Conservation (phyloP, 92 coral and sea anemone species). For the Zoanthus sociatus region DNA sequence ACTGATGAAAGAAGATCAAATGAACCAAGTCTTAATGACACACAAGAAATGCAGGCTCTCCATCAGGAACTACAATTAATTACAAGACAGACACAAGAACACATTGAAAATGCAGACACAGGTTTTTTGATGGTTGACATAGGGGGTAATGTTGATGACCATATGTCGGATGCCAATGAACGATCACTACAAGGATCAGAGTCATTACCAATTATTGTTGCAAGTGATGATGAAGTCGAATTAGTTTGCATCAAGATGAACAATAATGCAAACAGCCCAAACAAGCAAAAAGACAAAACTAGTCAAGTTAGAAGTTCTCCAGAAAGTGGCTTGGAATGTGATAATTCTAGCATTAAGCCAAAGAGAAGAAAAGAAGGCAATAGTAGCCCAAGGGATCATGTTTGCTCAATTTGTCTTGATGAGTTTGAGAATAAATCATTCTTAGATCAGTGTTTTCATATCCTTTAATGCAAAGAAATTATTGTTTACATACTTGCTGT, state of each 20-base stretch:
- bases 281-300: slow-evolving; percentile 15
- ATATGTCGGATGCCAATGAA: neutral
- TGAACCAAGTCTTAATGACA: neutral
- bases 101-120: slow-evolving; percentile 17
- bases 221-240: slow-evolving; percentile 73
- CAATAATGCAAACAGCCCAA: neutral
- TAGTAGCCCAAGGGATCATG: slow-evolving; percentile 72
- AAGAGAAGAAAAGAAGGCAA: slow-evolving; percentile 18
- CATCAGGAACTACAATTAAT: slow-evolving; percentile 15
- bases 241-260: slow-evolving; percentile 31
- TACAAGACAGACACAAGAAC: slow-evolving; percentile 30
- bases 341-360: neutral
- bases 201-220: slow-evolving; percentile 18
- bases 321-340: neutral
- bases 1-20: neutral
- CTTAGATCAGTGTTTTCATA: slow-evolving; percentile 97
- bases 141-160: neutral
- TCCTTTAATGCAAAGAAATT: slow-evolving; percentile 68
- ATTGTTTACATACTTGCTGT: no score
- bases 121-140: neutral
- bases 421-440: slow-evolving; percentile 93
- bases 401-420: slow-evolving; percentile 93
- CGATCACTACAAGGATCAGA: neutral
- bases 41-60: neutral
- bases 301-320: neutral